phyloP scores from a whole-genome alignment of 2,888 invertebrate genomes.

The Dioctria linearis region DNA sequence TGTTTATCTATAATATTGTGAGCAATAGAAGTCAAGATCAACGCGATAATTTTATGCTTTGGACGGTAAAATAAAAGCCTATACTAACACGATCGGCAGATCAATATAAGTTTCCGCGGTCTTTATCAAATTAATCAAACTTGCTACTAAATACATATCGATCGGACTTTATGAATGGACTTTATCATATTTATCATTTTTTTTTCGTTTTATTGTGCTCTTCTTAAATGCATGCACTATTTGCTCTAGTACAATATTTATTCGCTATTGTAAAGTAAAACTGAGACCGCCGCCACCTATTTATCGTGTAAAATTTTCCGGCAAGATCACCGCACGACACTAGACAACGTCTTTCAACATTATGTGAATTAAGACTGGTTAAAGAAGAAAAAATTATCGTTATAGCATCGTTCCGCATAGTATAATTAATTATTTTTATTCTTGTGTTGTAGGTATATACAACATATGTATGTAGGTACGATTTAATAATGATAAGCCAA shows the following conservation, averaged over 20 bases:
- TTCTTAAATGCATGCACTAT: not conserved
- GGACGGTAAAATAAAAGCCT: conserved; percentile 6
- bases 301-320: not conserved
- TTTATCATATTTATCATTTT: conserved; percentile 12
- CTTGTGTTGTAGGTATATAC: too few species aligned
- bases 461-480: too few species aligned
- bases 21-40: not conserved
- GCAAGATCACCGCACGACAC: not conserved
- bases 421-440: not conserved
- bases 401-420: too few species aligned
- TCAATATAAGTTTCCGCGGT: conserved; percentile 26
- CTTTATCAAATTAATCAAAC: conserved; percentile 30
- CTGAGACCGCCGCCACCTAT: not conserved
- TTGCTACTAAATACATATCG: too few species aligned
- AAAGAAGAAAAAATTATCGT: not conserved
- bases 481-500: too few species aligned
- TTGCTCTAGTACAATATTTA: not conserved
- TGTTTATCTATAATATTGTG: conserved; percentile 22
- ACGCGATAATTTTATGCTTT: not conserved
- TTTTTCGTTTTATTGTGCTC: not conserved
- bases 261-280: not conserved
- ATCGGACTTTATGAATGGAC: not conserved
- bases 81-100: not conserved
- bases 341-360: not conserved
- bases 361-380: conserved; percentile 21